Base-by-base conservation (phyloP, 2,797 vertebrate genomes). In the Enteromius viviparus region DNA sequence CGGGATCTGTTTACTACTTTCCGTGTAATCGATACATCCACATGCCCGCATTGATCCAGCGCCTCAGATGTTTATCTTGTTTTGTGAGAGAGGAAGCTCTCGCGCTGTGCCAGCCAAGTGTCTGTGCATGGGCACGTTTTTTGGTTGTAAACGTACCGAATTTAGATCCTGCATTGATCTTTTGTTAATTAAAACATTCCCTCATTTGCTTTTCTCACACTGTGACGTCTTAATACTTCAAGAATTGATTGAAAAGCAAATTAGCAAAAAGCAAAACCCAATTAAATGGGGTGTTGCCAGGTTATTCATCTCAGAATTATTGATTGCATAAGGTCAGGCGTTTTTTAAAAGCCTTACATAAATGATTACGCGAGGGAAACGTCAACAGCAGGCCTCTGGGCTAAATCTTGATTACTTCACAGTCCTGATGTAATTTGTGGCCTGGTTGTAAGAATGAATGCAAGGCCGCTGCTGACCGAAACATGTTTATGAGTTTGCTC, bases 21-120 rank as follows among this genome's bases (percentile, higher is more conserved):
- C 77, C 40, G 15, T 81, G 74, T 76, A 80, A 81, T 87, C 68
- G 11, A 76, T 77, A 83, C 66, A 80, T 42, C 58, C 86, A 47
- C 71, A 58, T 70, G 65, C 49, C 68, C 15, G 6, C 51, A 80
- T 80, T 80, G 68, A 80, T 80, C 68, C 53, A 47, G 11, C 1
- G 37, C 53, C 55, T 55, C 8, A 34, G 69, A 71, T 71, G 45
- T 29, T 78, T 76, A 64, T 76, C 55, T 64, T 66, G 53, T 78
- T 82, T 49, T 75, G 66, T 74, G 72, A 70, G 62, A 68, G 78
- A 47, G 82, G 69, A 34, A 58, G 37, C 77, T 47, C 21, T 9
- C 19, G 32, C 23, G 21, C 62, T 17, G 51, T 58, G 78, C 68
- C 53, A 71, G 10, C 53, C 68, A 4, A 11, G 23, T 34, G 37